Base-by-base conservation (phyloP, 2,797 vertebrate species). In the Nyctalus aviator region DNA sequence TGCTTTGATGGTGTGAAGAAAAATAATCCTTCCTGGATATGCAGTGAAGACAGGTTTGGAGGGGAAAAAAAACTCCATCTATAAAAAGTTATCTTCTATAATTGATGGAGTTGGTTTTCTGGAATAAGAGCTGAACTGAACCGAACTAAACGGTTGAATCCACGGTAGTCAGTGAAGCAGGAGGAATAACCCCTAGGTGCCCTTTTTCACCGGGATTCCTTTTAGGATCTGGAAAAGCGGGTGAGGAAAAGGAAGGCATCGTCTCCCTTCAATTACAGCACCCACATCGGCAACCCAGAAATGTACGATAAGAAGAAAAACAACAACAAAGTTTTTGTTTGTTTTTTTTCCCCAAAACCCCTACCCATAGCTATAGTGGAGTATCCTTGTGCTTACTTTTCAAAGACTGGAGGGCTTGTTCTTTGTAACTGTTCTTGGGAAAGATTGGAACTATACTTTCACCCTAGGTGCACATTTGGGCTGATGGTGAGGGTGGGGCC, bases 61-160 rank as follows among this genome's bases (percentile, higher is more conserved):
- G 44, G 10, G 1, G 5, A 5, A 62, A 95, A 88, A 37, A 66
- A 62, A 62, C 76, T 75, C 93, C 66, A 62, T 23, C 86, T 84
- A 0, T 92, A 72, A 94, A 96, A 97, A 97, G 96, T 97, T 97
- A 64, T 91, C 94, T 89, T 69, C 94, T 94, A 55, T 84, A 81
- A 89, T 90, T 91, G 88, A 84, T 90, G 82, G 90, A 84, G 79
- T 93, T 89, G 91, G 59, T 89, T 89, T 95, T 92, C 91, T 84
- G 59, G 85, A 93, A 88, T 89, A 93, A 79, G 46, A 88, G 53
- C 62, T 79, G 78, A 92, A 85, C 62, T 77, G 89, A 84, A 78
- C 35, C 57, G 35, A 89, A 87, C 64, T 55, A 55, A 94, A 78
- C 59, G 59, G 21, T 18, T 91, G 82, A 87, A 84, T 95, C 95